A percentile compares a stretch with the other conserved stretches of the same genome.
These are phyloP conservation scores for Phrixothrix hirtus DNA, from an alignment of 2,888 invertebrate genomes.

Conservation along the genomic window DNA sequence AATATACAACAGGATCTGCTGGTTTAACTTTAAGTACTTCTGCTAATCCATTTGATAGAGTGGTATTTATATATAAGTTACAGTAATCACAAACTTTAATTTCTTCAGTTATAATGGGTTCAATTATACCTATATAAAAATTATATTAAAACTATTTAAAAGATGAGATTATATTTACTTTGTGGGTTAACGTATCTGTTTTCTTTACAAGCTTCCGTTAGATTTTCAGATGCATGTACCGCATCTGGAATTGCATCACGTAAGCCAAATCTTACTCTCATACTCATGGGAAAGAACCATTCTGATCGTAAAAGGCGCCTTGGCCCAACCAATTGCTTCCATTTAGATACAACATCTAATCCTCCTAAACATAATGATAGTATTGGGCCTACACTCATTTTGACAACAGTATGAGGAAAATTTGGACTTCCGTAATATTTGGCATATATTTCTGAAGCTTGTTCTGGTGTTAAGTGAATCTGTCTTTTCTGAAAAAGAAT, in stretches of 20 bases:
- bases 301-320: constrained; percentile 67
- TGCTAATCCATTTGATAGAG: constrained; percentile 65
- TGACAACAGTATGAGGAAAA: constrained; percentile 78
- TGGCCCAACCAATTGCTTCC: constrained; percentile 75
- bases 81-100: constrained; percentile 71
- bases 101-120: constrained; percentile 67
- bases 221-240: constrained; percentile 77
- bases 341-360: constrained; percentile 70
- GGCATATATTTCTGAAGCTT: constrained; percentile 82
- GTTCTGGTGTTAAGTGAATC: constrained; percentile 78
- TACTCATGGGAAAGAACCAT: constrained; percentile 70
- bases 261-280: constrained; percentile 73
- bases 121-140: constrained; percentile 67
- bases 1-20: constrained; percentile 74
- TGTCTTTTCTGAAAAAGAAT: constrained; percentile 66
- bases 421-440: constrained; percentile 73
- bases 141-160: neutral
- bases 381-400: constrained; percentile 77
- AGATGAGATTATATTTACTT: constrained; percentile 59
- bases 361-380: constrained; percentile 72
- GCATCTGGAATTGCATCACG: constrained; percentile 69
- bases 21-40: constrained; percentile 73
- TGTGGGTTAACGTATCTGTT: constrained; percentile 88
- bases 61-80: constrained; percentile 66
- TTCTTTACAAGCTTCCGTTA: constrained; percentile 71